Evolutionary conservation across 2,113 vertebrate species (phyloP).

Genomic region (Chunga burmeisteri): DNA sequence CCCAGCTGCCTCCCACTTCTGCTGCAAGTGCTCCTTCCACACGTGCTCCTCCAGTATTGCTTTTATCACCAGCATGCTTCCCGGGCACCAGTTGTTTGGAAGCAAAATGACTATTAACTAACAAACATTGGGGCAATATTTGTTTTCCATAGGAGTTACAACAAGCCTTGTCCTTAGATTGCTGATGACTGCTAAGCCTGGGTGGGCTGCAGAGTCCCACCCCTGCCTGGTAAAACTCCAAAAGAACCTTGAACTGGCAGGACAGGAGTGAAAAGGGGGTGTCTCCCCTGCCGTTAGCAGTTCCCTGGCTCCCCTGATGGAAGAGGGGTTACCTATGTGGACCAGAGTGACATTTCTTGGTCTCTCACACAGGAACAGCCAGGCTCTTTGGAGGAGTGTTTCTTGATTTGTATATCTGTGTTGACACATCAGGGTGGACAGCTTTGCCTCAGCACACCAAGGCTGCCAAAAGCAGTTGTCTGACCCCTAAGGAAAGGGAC

Average conservation of each 20-base stretch:
- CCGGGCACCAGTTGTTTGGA: not conserved
- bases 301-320: not conserved
- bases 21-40: not conserved
- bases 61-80: not conserved
- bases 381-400: not conserved
- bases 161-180: not conserved
- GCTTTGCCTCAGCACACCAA: not conserved
- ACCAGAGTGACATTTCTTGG: not conserved
- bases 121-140: not conserved
- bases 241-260: not conserved
- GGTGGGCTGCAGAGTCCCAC: not conserved
- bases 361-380: not conserved
- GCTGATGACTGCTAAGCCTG: not conserved
- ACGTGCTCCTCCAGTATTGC: rapidly evolving
- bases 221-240: not conserved
- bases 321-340: not conserved
- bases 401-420: not conserved
- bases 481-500: not conserved
- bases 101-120: not conserved
- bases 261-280: not conserved
- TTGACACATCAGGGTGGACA: not conserved
- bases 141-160: not conserved
- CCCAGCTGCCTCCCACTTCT: not conserved
- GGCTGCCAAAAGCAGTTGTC: not conserved
- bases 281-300: not conserved